Conservation (phyloP, 1,140 invertebrate genomes). For the Zaprionus capensis region DNA sequence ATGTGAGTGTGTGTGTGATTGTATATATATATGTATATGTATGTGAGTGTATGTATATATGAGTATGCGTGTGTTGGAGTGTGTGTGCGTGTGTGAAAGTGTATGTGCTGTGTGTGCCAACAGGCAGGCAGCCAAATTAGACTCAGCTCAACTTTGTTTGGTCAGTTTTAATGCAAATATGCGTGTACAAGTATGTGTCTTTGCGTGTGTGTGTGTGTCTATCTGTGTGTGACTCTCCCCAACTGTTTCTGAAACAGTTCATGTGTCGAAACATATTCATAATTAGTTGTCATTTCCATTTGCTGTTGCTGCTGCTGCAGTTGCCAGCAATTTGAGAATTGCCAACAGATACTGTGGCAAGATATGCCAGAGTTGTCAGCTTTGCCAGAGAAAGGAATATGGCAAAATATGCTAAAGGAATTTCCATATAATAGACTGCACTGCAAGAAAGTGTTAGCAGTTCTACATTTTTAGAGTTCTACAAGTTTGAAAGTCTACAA, state of each 20-base stretch:
- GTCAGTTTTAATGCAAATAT: slow-evolving; percentile 78
- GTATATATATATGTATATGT: slow-evolving; percentile 34
- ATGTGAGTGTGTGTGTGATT: slow-evolving; percentile 36
- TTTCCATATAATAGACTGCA: neutral
- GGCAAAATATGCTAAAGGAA: neutral
- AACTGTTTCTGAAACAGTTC: slow-evolving; percentile 40
- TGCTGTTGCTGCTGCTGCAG: slow-evolving; percentile 28
- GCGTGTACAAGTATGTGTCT: neutral
- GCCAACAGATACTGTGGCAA: slow-evolving; percentile 11
- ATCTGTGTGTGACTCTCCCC: neutral
- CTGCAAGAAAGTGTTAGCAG: neutral
- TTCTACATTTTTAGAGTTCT: neutral
- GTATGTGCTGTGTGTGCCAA: slow-evolving; percentile 47
- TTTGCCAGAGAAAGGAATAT: neutral
- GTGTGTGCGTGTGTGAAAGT: slow-evolving; percentile 36
- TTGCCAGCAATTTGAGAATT: slow-evolving; percentile 12
- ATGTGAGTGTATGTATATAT: slow-evolving; percentile 24
- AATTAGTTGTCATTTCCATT: slow-evolving; percentile 68
- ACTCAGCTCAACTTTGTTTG: slow-evolving; percentile 76
- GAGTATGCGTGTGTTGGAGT: slow-evolving; percentile 24
- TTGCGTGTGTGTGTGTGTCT: neutral
- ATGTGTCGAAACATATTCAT: slow-evolving; percentile 80
- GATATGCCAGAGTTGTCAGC: slow-evolving; percentile 2
- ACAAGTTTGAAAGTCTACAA: too few relatives aligned
- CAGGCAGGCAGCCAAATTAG: slow-evolving; percentile 72